Base-by-base conservation (phyloP, 2,797 vertebrate genomes). In the Hirundo rustica region DNA sequence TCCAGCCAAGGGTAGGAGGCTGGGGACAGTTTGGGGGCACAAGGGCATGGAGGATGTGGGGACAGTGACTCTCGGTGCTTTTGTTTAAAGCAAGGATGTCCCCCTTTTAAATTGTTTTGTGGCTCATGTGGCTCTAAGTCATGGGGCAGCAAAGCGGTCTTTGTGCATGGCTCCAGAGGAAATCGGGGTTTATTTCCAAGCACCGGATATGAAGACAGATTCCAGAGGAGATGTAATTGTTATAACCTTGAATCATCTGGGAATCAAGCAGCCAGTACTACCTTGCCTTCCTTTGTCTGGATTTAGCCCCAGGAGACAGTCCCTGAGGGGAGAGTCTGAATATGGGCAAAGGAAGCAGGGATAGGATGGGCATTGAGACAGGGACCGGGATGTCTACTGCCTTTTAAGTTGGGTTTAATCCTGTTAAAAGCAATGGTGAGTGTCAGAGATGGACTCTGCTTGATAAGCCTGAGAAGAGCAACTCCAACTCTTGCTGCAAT, bases 341-440 rank as follows among this genome's bases (percentile, higher is more conserved):
- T 54, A 18, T 3, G 1, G 48, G 67, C 36, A 75, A 67, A 78
- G 70, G 47, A 57, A 65, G 22, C 54, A 10, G 61, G 48, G 42
- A 30, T 36, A 19, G 66, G 27, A n/a, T 11, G 30, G 45, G 79
- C 30, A n/a, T 4, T 42, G 55, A 62, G 38, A 48, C 3, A 0
- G 50, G 57, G 10, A 44, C 57, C 16, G 55, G 71, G 20, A 32
- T 5, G 0, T 82, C 87, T 84, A 18, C 67, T 47, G 53, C 47
- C 74, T 91, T 93, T 81, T 81, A 94, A 87, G 62, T n/a, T 78
- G 57, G 50, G 38, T 73, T 84, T 89, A 95, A 87, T 94, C 58
- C 87, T 68, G 72, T 86, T 89, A 80, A 81, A 87, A 90, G 51
- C 32, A 26, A 30, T 16, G 9, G 18, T 36, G 45, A 86, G 51